Conservation (phyloP, 2,113 vertebrate genomes). For the Sus scrofa region DNA sequence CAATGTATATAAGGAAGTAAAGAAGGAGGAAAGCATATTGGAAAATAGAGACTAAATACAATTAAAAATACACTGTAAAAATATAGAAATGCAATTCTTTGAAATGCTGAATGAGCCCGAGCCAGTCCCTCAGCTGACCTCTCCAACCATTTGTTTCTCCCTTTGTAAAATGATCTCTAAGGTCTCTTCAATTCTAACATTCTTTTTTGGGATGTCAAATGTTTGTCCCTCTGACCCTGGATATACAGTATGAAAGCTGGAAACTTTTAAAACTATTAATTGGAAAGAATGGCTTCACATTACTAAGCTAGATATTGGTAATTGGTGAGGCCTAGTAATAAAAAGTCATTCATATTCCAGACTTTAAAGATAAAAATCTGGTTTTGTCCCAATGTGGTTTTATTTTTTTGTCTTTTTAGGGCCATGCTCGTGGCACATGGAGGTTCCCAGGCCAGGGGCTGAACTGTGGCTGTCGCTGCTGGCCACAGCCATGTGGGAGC, state of each 20-base stretch:
- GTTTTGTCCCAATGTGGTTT: too few species aligned
- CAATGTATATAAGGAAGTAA: not conserved
- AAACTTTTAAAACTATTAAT: slow-evolving; percentile 21
- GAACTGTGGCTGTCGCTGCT: too few species aligned
- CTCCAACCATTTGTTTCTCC: not conserved
- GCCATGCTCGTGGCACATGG: too few species aligned
- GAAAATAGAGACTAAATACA: slow-evolving; percentile 22
- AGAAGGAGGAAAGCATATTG: not conserved
- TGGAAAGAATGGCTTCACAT: slow-evolving; percentile 24
- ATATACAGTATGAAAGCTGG: not conserved
- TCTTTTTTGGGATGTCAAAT: not conserved
- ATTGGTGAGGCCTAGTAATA: not conserved
- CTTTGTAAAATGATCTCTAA: not conserved
- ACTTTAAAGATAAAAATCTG: slow-evolving; percentile 33
- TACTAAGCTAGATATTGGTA: slow-evolving; percentile 22
- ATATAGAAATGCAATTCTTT: not conserved
- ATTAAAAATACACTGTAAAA: not conserved
- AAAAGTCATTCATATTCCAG: slow-evolving; percentile 19
- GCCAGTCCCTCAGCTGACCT: not conserved
- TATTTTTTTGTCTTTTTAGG: too few species aligned
- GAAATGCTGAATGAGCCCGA: not conserved
- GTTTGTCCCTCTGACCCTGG: not conserved
- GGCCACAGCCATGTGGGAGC: too few species aligned
- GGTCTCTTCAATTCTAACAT: not conserved
- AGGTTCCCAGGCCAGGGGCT: too few species aligned